These are phyloP conservation scores for Bruchidius siliquastri DNA, from an alignment of 2,888 invertebrate genomes.

Conservation along the genomic window DNA sequence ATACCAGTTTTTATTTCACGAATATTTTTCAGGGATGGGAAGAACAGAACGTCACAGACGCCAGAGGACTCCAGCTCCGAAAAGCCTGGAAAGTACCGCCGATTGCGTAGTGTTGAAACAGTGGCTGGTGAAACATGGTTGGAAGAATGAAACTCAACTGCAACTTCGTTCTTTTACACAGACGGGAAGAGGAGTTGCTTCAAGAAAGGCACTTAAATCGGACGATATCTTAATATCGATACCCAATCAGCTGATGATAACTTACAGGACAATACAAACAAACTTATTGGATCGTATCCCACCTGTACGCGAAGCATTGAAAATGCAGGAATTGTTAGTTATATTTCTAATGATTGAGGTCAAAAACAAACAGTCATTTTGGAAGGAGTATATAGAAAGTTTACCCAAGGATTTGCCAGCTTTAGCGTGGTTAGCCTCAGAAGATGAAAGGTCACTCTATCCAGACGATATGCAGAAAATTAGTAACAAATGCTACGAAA, in stretches of 20 bases:
- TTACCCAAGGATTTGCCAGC: conserved; percentile 60
- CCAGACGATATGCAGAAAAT: conserved; percentile 55
- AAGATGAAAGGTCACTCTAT: conserved; percentile 53
- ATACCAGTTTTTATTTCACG: too few species aligned
- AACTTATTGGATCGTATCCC: conserved; percentile 5
- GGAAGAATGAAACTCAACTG: conserved; percentile 56
- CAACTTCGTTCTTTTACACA: conserved; percentile 55
- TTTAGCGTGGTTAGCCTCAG: conserved; percentile 64
- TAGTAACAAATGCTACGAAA: conserved; percentile 51
- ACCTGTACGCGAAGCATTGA: conserved; percentile 39
- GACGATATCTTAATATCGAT: conserved; percentile 60
- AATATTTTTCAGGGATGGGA: conserved; percentile 45
- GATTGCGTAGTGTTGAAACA: conserved; percentile 40
- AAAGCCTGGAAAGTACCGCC: background rate
- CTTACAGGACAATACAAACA: conserved; percentile 22
- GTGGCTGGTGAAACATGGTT: conserved; percentile 53
- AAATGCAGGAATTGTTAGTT: conserved; percentile 69
- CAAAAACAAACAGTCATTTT: conserved; percentile 54
- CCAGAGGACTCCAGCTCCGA: background rate
- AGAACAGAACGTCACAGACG: conserved; percentile 44
- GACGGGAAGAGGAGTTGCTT: conserved; percentile 73
- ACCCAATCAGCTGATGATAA: conserved; percentile 58
- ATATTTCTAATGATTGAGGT: conserved; percentile 69
- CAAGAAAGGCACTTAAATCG: conserved; percentile 52
- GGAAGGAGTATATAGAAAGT: conserved; percentile 63